A percentile compares a stretch with the other conserved stretches of the same genome.
These are phyloP conservation scores for Habropoda laboriosa DNA, from an alignment of 1,140 invertebrate species.

Conservation along the genomic window DNA sequence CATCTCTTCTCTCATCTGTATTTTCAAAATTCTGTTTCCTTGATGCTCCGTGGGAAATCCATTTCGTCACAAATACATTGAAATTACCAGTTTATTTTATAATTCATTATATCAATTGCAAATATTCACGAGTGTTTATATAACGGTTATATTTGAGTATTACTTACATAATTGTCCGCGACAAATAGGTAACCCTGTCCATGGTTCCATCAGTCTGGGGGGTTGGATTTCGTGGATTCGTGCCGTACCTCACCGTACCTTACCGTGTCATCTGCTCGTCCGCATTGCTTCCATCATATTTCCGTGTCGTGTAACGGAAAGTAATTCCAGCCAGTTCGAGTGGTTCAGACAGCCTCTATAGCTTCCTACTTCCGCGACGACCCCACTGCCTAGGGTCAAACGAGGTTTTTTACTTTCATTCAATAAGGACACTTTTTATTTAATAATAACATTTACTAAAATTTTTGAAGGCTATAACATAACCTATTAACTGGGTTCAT, in stretches of 20 bases:
- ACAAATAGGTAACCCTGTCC: background rate
- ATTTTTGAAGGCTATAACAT: too few species aligned
- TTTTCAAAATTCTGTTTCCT: background rate
- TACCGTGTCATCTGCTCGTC: conserved; percentile 61
- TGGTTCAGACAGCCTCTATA: background rate
- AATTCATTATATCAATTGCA: background rate
- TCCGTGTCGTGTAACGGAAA: conserved; percentile 50
- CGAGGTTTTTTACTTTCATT: background rate
- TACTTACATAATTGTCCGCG: conserved; percentile 36
- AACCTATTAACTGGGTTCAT: too few species aligned
- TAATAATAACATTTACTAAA: too few species aligned
- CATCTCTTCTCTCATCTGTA: background rate
- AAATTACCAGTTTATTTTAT: background rate
- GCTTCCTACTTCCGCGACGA: background rate
- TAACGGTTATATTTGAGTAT: conserved; percentile 2
- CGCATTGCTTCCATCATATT: conserved; percentile 36
- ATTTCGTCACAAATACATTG: background rate
- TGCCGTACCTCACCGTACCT: conserved; percentile 70
- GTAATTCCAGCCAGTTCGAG: conserved; percentile 36
- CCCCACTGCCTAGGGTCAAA: background rate
- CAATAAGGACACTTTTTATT: too few species aligned
- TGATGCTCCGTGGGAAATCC: background rate
- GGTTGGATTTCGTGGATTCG: conserved; percentile 63
- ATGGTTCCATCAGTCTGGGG: background rate
- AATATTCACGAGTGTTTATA: too few species aligned